Conservation (phyloP, 2,888 invertebrate species). For the Piscicola geometra region DNA sequence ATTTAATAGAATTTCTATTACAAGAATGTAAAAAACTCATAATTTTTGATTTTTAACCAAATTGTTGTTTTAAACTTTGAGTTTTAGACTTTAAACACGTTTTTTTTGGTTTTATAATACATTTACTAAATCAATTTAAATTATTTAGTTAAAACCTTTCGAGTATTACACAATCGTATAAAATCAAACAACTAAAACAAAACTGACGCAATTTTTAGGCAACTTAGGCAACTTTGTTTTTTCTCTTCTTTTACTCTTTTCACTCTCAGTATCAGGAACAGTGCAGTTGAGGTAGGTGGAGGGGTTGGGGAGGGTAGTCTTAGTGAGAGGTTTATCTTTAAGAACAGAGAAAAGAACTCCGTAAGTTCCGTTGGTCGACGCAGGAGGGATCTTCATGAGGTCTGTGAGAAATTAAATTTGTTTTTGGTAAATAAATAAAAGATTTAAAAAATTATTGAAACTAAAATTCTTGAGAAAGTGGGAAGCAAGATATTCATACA, state of each 20-base stretch:
- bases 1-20: too few species aligned
- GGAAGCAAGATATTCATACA: background rate
- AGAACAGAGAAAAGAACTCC: conserved; percentile 54
- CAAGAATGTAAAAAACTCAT: too few species aligned
- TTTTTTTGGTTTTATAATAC: too few species aligned
- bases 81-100: too few species aligned
- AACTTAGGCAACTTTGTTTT: background rate
- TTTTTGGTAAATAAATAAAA: background rate
- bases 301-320: too few species aligned
- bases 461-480: background rate
- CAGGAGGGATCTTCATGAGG: conserved; percentile 43
- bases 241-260: background rate
- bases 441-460: too few species aligned
- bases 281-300: conserved; percentile 31
- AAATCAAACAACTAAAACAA: too few species aligned
- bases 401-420: conserved; percentile 35
- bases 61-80: too few species aligned
- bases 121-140: too few species aligned
- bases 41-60: too few species aligned
- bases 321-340: background rate
- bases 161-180: too few species aligned
- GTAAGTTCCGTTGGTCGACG: conserved; percentile 57
- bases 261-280: conserved; percentile 35
- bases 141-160: too few species aligned
- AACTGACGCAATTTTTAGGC: background rate